Evolutionary conservation across 2,797 vertebrate genomes (phyloP).

Genomic region (Rhinogobio ventralis): DNA sequence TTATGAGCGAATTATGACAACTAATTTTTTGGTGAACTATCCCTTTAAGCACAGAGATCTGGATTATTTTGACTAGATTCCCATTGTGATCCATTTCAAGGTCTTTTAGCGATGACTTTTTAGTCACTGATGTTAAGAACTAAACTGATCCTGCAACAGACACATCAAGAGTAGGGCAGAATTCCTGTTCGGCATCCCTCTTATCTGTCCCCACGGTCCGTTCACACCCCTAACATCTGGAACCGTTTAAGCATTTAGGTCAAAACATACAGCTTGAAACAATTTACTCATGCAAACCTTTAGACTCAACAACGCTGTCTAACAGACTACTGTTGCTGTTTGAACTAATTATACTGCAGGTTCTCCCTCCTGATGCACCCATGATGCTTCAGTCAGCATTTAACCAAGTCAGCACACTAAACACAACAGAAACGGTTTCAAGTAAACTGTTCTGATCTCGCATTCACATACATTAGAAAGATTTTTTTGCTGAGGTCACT

Average conservation of each 20-base stretch:
- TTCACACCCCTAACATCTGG: conserved; percentile 21
- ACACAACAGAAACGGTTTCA: neutral
- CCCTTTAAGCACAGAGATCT: neutral
- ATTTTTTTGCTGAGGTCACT: neutral
- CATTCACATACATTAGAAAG: neutral
- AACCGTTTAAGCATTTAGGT: neutral
- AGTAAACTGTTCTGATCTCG: neutral
- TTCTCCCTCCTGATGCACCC: neutral
- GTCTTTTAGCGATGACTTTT: neutral
- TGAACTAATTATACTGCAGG: conserved; percentile 4
- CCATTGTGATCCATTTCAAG: neutral
- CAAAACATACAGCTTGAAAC: conserved; percentile 15
- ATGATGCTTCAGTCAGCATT: neutral
- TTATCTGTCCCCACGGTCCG: neutral
- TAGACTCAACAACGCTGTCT: conserved; percentile 2
- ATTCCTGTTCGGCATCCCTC: neutral
- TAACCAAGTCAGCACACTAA: neutral
- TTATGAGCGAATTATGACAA: neutral
- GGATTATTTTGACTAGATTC: neutral
- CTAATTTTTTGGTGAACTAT: neutral
- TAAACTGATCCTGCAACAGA: neutral
- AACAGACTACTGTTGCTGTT: neutral
- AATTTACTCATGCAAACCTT: neutral
- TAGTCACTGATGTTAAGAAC: neutral
- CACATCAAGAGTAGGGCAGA: neutral